Conservation (phyloP, 2,113 vertebrate species). For the Phylloscopus trochiloides region DNA sequence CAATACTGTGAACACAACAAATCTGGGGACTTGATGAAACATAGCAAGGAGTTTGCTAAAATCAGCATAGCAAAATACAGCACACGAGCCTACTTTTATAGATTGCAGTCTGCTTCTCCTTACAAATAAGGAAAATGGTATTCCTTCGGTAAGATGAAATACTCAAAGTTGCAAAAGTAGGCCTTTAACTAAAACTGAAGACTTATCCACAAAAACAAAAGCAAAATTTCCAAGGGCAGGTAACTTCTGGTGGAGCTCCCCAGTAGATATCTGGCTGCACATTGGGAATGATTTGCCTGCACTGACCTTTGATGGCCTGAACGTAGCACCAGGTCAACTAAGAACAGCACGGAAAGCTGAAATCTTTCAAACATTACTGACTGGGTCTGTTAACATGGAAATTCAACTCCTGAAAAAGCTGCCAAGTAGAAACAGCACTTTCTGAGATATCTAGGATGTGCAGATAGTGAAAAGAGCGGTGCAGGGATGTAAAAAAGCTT, state of each 20-base stretch:
- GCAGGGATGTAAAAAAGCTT: neutral
- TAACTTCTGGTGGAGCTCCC: neutral
- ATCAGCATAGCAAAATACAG: neutral
- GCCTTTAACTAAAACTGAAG: neutral
- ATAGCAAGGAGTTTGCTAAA: neutral
- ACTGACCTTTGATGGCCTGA: neutral
- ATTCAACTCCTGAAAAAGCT: neutral
- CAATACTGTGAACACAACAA: neutral
- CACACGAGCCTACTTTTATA: neutral
- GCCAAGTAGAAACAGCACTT: neutral
- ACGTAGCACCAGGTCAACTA: rapidly evolving
- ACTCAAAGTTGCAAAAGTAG: neutral
- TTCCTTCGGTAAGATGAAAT: neutral
- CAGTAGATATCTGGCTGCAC: neutral
- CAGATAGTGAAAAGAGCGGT: neutral
- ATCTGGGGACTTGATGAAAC: neutral
- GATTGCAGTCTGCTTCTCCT: neutral
- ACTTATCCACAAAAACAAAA: neutral
- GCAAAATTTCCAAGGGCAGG: neutral
- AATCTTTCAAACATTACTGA: neutral
- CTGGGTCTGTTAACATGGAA: neutral
- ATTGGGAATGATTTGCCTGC: neutral
- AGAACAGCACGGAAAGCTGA: neutral
- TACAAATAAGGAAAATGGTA: neutral
- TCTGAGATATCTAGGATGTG: neutral